Percentiles rank a stretch among this genome's conserved stretches.
phyloP scores from a whole-genome alignment of 2,113 vertebrate genomes.

The Orientallactaga bullata region DNA sequence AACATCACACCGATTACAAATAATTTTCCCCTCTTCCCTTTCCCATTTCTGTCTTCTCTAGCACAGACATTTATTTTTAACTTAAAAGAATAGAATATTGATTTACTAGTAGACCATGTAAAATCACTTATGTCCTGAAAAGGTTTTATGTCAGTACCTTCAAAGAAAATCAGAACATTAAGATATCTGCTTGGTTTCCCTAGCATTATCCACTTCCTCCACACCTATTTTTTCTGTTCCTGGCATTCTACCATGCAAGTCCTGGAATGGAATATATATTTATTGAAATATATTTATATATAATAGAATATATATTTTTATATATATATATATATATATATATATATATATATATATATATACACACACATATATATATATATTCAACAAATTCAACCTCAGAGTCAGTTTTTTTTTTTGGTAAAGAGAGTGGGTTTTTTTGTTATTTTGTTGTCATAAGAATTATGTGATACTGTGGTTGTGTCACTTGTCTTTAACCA shows the following conservation, averaged over 20 bases:
- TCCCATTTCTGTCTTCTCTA: neutral
- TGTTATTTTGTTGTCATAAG: too few species aligned
- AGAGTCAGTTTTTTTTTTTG: neutral
- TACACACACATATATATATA: too few species aligned
- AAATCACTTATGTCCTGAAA: constrained; percentile 37
- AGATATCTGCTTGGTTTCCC: constrained; percentile 2
- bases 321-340: neutral
- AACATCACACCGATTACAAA: neutral
- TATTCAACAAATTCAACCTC: neutral
- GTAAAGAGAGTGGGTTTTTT: neutral
- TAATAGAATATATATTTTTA: too few species aligned
- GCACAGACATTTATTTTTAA: constrained; percentile 39
- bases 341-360: too few species aligned
- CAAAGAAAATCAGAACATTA: neutral
- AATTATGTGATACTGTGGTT: neutral
- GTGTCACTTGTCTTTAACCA: neutral
- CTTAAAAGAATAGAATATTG: constrained; percentile 17
- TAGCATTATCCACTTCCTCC: neutral
- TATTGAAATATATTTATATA: too few species aligned
- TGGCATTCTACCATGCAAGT: neutral
- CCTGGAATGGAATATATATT: neutral
- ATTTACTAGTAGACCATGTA: neutral
- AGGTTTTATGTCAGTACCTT: neutral
- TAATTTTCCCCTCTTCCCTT: neutral
- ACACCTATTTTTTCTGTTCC: neutral